phyloP scores from a whole-genome alignment of 2,113 vertebrate species.

The Ranitomeya imitator region DNA sequence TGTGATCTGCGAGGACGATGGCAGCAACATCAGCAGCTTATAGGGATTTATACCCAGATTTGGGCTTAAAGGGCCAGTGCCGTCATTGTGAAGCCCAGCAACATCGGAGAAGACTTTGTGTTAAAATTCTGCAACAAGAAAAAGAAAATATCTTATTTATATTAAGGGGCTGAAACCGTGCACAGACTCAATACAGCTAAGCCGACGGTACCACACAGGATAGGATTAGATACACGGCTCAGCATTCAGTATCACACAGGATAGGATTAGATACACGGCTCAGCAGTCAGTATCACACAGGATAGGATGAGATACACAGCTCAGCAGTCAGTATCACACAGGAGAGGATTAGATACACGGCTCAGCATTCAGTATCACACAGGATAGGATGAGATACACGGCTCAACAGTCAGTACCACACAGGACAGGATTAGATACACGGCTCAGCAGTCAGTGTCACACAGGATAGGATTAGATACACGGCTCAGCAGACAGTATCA shows the following conservation, averaged over 20 bases:
- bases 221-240: neutral
- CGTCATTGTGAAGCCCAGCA: too few species aligned
- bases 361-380: neutral
- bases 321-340: neutral
- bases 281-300: neutral
- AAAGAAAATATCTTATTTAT: too few species aligned
- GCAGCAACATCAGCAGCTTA: too few species aligned
- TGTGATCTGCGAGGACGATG: too few species aligned
- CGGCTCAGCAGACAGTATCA: neutral
- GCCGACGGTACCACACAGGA: neutral
- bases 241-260: neutral
- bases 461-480: neutral
- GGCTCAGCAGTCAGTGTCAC: neutral
- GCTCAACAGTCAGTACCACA: neutral
- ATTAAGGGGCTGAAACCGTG: too few species aligned
- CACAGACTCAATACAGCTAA: too few species aligned
- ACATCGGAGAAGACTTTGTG: too few species aligned
- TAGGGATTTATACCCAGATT: too few species aligned
- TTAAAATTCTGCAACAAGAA: too few species aligned
- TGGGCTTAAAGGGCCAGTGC: too few species aligned
- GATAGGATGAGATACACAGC: neutral
- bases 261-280: neutral
- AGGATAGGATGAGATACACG: neutral
- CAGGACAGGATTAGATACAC: neutral
- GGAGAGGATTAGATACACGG: neutral